These are phyloP conservation scores for Poeciliopsis prolifica DNA, from an alignment of 2,113 vertebrate genomes.

Conservation along the genomic window DNA sequence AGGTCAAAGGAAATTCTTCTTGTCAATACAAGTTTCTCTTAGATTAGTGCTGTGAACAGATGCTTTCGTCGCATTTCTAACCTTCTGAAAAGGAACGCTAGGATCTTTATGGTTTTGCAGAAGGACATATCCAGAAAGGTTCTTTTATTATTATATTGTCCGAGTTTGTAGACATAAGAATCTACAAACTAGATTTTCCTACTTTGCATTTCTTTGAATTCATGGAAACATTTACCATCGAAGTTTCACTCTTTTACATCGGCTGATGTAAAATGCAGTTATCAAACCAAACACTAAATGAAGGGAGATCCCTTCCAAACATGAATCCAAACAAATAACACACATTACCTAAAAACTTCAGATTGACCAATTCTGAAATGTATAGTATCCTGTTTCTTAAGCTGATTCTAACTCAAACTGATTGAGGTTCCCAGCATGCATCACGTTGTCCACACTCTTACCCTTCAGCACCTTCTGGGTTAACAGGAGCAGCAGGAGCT, in stretches of 20 bases:
- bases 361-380: not conserved
- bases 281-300: not conserved
- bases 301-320: not conserved
- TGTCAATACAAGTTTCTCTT: too few relatives aligned
- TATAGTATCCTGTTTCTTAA: not conserved
- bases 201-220: not conserved
- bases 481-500: slow-evolving; percentile 15
- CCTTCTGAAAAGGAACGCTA: not conserved
- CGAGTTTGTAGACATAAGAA: not conserved
- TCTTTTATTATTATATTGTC: not conserved
- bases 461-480: slow-evolving; percentile 54
- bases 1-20: not conserved
- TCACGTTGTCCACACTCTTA: slow-evolving; percentile 32
- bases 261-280: not conserved
- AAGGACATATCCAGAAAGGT: not conserved
- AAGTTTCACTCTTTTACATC: not conserved
- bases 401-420: not conserved
- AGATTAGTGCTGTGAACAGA: too few relatives aligned
- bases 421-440: too few relatives aligned
- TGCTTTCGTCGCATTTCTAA: too few relatives aligned
- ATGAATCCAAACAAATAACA: not conserved
- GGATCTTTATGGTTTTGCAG: not conserved
- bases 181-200: not conserved
- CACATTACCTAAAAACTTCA: not conserved
- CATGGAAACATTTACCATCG: not conserved